phyloP scores from a whole-genome alignment of 2,888 invertebrate genomes.

The Drosophila gaucha region DNA sequence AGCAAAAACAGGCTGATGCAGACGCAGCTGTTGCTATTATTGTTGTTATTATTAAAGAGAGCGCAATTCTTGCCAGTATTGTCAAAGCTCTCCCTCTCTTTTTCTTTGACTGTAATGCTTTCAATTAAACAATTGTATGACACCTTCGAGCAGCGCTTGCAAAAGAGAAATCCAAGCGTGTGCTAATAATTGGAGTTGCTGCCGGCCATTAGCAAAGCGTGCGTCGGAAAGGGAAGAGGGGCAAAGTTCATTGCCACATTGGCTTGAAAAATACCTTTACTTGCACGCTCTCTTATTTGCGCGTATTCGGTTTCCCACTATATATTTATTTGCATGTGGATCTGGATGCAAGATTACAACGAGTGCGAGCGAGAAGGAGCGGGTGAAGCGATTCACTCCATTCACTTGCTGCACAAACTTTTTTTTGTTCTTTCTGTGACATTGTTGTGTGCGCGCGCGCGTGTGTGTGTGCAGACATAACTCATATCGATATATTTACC shows the following conservation, averaged over 20 bases:
- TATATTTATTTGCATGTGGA: slow-evolving; percentile 18
- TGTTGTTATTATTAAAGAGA: slow-evolving; percentile 5
- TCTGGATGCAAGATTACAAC: slow-evolving; percentile 40
- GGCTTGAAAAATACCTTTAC: slow-evolving; percentile 38
- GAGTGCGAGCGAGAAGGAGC: neutral
- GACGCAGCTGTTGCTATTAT: slow-evolving; percentile 1
- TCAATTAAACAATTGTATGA: slow-evolving; percentile 35
- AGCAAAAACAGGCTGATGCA: slow-evolving; percentile 10
- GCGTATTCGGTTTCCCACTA: slow-evolving; percentile 36
- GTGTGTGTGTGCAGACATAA: slow-evolving; percentile 3
- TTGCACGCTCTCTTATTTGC: neutral
- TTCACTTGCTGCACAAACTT: slow-evolving; percentile 32
- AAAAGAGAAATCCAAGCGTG: slow-evolving; percentile 43
- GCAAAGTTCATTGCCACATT: slow-evolving; percentile 61
- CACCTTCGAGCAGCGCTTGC: slow-evolving; percentile 29
- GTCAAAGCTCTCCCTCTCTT: neutral
- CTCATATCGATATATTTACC: slow-evolving; percentile 18
- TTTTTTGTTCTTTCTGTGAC: slow-evolving; percentile 25
- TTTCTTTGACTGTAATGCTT: neutral
- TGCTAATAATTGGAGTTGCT: slow-evolving; percentile 50
- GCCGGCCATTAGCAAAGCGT: slow-evolving; percentile 47
- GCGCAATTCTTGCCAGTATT: neutral
- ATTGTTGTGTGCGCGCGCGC: neutral
- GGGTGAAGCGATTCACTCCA: neutral
- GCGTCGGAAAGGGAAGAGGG: slow-evolving; percentile 28